These are phyloP conservation scores for Trissolcus brochymenae DNA, from an alignment of 2,888 invertebrate species.

Conservation along the genomic window DNA sequence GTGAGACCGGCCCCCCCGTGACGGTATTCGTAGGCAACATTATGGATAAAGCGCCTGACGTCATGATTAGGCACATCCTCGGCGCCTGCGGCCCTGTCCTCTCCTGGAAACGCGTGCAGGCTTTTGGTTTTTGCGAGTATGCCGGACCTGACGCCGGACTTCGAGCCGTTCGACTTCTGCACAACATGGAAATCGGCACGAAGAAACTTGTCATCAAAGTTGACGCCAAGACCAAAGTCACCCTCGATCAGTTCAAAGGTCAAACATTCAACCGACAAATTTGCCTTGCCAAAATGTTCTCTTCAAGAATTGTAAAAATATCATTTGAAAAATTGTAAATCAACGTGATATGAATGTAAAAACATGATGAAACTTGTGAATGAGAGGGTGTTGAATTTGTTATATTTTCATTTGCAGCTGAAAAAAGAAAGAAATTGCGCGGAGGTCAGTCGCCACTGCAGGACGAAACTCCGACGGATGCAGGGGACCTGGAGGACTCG, in stretches of 20 bases:
- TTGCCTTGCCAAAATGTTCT: too few relatives aligned
- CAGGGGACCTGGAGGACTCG: constrained; percentile 78
- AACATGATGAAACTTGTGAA: too few relatives aligned
- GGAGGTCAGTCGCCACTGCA: constrained; percentile 79
- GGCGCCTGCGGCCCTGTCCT: constrained; percentile 95
- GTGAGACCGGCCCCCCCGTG: constrained; percentile 87
- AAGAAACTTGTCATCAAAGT: constrained; percentile 96
- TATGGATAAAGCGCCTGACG: constrained; percentile 94
- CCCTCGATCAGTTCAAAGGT: constrained; percentile 95
- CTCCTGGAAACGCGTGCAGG: constrained; percentile 98
- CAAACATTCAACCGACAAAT: constrained; percentile 42
- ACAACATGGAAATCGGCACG: constrained; percentile 94
- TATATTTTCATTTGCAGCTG: constrained; percentile 76
- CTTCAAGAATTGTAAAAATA: too few relatives aligned
- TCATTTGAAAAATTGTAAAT: too few relatives aligned
- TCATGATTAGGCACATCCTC: constrained; percentile 94
- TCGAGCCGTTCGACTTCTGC: constrained; percentile 93
- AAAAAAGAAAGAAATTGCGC: constrained; percentile 80
- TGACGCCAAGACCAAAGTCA: constrained; percentile 96
- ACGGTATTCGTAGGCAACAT: constrained; percentile 99
- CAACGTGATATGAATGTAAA: too few relatives aligned
- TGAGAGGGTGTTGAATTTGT: too few relatives aligned
- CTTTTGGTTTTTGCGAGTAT: constrained; percentile 98
- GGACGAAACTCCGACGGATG: constrained; percentile 80
- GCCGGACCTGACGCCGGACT: constrained; percentile 96